These are phyloP conservation scores for Bicyclus anynana DNA, from an alignment of 1,140 invertebrate genomes.

Conservation along the genomic window DNA sequence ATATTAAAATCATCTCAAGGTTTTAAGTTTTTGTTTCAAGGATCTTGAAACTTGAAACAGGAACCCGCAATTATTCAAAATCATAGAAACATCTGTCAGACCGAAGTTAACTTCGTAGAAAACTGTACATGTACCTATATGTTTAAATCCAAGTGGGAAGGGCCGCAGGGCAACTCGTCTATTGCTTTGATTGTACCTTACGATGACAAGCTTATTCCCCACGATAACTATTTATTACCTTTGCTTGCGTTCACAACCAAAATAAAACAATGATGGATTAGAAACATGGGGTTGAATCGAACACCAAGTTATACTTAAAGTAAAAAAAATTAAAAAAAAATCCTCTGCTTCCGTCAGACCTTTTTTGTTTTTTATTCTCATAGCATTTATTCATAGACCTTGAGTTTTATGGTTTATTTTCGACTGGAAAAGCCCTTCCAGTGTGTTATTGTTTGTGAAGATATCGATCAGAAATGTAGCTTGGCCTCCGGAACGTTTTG, in stretches of 20 bases:
- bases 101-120: slow-evolving; percentile 35
- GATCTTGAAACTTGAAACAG: not conserved
- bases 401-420: not conserved
- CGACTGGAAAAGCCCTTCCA: slow-evolving; percentile 2
- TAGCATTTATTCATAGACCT: not conserved
- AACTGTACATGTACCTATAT: slow-evolving; percentile 29
- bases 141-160: slow-evolving; percentile 50
- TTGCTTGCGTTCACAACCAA: slow-evolving; percentile 24
- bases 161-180: slow-evolving; percentile 47
- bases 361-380: too few species aligned
- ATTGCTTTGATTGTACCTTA: slow-evolving; percentile 68
- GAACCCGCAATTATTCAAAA: slow-evolving; percentile 15
- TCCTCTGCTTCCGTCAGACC: not conserved
- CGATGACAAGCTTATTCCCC: slow-evolving; percentile 62
- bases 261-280: slow-evolving; percentile 25
- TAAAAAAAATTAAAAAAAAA: not conserved
- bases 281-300: slow-evolving; percentile 2
- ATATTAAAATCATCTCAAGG: not conserved
- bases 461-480: not conserved
- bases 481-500: slow-evolving; percentile 8
- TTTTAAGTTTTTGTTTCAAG: too few species aligned
- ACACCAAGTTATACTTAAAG: not conserved
- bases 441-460: not conserved
- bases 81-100: slow-evolving; percentile 7
- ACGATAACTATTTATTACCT: slow-evolving; percentile 68